These are phyloP conservation scores for Stegodyphus mimosarum DNA, from an alignment of 1,140 invertebrate genomes.

Conservation along the genomic window DNA sequence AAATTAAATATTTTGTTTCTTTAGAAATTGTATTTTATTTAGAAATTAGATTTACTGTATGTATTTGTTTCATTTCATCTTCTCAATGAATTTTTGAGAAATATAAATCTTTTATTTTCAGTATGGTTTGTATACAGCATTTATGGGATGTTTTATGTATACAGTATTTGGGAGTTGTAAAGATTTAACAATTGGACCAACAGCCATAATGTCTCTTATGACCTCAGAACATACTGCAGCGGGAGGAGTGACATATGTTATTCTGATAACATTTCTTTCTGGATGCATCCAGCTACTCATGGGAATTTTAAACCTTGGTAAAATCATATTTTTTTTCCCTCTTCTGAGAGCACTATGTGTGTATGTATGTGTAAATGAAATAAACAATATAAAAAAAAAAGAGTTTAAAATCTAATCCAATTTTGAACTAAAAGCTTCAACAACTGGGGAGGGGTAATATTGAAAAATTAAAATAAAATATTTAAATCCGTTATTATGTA, in stretches of 20 bases:
- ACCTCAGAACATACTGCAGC: slow-evolving; percentile 79
- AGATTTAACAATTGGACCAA: slow-evolving; percentile 91
- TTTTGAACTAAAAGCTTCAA: too few species aligned
- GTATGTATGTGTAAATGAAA: too few species aligned
- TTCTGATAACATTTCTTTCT: slow-evolving; percentile 81
- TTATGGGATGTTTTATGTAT: slow-evolving; percentile 92
- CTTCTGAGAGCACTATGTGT: too few species aligned
- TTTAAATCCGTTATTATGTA: too few species aligned
- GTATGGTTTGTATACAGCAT: slow-evolving; percentile 91
- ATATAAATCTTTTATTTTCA: slow-evolving; percentile 62
- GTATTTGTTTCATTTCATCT: neutral
- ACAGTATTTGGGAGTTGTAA: slow-evolving; percentile 88
- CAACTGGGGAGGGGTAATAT: too few species aligned
- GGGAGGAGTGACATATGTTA: slow-evolving; percentile 79
- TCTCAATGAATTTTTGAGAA: neutral
- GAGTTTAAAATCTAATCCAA: neutral
- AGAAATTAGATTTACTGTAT: neutral
- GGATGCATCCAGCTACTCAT: slow-evolving; percentile 82
- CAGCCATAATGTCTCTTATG: slow-evolving; percentile 84
- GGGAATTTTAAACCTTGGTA: slow-evolving; percentile 80
- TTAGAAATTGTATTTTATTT: neutral
- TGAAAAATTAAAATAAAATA: too few species aligned
- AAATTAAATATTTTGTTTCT: too few species aligned
- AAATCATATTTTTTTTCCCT: neutral
- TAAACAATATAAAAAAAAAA: neutral